Base-by-base conservation (phyloP, 2,888 invertebrate species). In the Epicampocera succincta region DNA sequence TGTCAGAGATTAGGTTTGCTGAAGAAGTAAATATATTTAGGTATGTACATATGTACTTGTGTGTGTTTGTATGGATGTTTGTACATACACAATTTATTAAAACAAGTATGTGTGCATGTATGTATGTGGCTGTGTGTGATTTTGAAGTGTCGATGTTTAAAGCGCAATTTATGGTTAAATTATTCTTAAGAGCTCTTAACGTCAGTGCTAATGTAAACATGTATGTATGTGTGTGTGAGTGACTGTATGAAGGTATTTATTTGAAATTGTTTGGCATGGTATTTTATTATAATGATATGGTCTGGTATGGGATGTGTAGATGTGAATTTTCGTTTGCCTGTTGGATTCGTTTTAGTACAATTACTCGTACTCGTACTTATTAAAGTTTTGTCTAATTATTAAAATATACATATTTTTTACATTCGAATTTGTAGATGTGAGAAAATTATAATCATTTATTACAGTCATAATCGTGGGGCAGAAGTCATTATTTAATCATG, bases 131-230 rank as follows among this genome's bases (percentile, higher is more conserved):
- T n/a, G n/a, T n/a, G n/a, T n/a, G 2, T 25, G 25, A 25, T 25
- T 25, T 25, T 6, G 17, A 74, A 58, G 71, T 72, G 80, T 60
- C 40, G 33, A 65, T 74, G 29, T 58, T 46, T 69, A 74, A 52
- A 60, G 54, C 40, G 61, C 78, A 60, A 78, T 82, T 82, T 78
- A 82, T 78, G 46, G 33, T 75, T 75, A 78, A 78, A 78, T 66
- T 66, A 66, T 78, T 78, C 66, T 66, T 52, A 66, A 75, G 69
- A 48, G 76, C 68, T 72, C 76, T 71, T 71, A 75, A 61, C 52
- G 52, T 80, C 54, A 48, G 65, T 40, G 42, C 42, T 50, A 68
- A 74, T 56, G 48, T 21, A 54, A 48, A 1, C 17, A 9, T 9
- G 8, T 33, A 9, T 33, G 33, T 33, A 9, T 33, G 33, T 33